These are phyloP conservation scores for Schizotus pectinicornis DNA, from an alignment of 2,888 invertebrate species.

Conservation along the genomic window DNA sequence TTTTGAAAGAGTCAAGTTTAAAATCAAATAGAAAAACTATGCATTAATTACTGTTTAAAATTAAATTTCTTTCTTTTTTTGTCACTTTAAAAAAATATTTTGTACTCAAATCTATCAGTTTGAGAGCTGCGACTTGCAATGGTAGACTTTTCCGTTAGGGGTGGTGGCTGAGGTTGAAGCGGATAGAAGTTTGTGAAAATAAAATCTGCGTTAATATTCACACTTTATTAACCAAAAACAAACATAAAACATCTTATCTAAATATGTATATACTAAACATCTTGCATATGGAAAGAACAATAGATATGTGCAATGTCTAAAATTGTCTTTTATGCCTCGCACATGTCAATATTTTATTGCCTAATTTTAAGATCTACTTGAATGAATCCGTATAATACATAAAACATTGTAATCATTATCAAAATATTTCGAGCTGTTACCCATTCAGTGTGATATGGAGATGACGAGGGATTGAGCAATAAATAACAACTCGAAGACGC, in stretches of 20 bases:
- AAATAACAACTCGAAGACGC: constrained; percentile 33
- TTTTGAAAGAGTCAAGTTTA: too few relatives aligned
- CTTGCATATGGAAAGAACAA: constrained; percentile 58
- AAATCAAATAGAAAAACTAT: too few relatives aligned
- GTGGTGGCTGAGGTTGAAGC: too few relatives aligned
- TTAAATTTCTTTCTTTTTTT: too few relatives aligned
- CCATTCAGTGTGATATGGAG: constrained; percentile 38
- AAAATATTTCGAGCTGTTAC: constrained; percentile 52
- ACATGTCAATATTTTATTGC: constrained; percentile 40
- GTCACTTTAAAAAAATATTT: too few relatives aligned
- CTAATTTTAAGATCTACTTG: constrained; percentile 45
- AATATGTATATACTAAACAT: constrained; percentile 56
- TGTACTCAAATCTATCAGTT: too few relatives aligned
- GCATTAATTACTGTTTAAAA: too few relatives aligned
- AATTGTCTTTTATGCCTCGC: constrained; percentile 52
- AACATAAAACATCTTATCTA: constrained; percentile 58
- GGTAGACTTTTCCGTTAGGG: too few relatives aligned
- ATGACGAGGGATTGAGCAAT: constrained; percentile 42
- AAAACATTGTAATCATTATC: constrained; percentile 49
- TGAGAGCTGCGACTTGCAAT: too few relatives aligned
- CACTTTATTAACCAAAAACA: constrained; percentile 59
- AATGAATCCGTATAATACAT: constrained; percentile 44
- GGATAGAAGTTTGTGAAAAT: not conserved
- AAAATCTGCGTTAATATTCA: constrained; percentile 49
- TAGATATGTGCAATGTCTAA: constrained; percentile 57